phyloP scores from a whole-genome alignment of 2,888 invertebrate species.

The Cephus nigrinus region DNA sequence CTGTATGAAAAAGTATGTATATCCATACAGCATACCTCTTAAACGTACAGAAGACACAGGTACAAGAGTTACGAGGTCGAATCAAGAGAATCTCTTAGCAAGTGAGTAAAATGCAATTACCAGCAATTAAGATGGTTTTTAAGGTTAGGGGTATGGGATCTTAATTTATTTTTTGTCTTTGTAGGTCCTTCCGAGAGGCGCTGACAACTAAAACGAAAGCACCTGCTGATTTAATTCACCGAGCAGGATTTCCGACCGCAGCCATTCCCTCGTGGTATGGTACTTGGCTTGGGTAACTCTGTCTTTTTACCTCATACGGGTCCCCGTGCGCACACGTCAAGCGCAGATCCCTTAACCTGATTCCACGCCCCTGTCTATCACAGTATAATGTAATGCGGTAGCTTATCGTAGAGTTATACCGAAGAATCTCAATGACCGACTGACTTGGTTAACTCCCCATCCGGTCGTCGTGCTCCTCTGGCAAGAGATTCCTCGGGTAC shows the following conservation, averaged over 20 bases:
- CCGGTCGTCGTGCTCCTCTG: not conserved
- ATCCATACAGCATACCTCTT: conserved; percentile 33
- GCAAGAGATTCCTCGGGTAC: not conserved
- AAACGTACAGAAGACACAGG: not conserved
- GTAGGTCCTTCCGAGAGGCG: conserved; percentile 26
- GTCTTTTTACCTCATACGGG: not conserved
- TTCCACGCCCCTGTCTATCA: not conserved
- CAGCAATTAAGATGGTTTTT: conserved; percentile 44
- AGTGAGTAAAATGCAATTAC: conserved; percentile 56
- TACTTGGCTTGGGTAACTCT: not conserved
- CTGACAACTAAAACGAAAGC: conserved; percentile 24
- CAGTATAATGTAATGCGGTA: not conserved
- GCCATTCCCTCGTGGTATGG: not conserved
- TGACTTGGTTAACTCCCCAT: not conserved
- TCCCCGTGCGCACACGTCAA: not conserved
- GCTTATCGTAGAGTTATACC: not conserved
- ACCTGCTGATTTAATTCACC: conserved; percentile 16
- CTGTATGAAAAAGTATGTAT: conserved; percentile 29
- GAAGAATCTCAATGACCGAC: not conserved
- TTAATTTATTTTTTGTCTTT: conserved; percentile 21
- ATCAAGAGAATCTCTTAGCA: conserved; percentile 11
- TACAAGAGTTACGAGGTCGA: not conserved
- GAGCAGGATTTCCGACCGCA: not conserved
- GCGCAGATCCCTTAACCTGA: not conserved
- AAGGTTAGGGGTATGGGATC: conserved; percentile 11